A percentile compares a stretch with the other conserved stretches of the same genome.
Evolutionary conservation across 2,113 vertebrate genomes (phyloP).

Genomic region (Campylorhamphus procurvoides): DNA sequence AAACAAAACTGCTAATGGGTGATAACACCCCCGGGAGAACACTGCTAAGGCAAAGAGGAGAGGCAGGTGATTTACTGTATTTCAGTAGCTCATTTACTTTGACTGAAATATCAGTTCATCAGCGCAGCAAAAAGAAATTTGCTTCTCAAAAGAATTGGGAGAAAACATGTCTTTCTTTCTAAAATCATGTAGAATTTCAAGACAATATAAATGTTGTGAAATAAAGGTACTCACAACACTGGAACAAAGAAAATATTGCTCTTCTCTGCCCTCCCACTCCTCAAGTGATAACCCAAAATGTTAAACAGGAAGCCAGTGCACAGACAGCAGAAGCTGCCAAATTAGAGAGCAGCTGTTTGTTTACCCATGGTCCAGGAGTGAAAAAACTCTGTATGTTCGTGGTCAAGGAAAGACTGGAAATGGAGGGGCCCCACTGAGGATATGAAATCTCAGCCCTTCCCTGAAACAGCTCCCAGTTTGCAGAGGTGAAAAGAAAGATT

Average conservation of each 20-base stretch:
- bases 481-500: not conserved
- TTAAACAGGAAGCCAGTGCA: not conserved
- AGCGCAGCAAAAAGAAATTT: not conserved
- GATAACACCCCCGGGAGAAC: not conserved
- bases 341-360: not conserved
- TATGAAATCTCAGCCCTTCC: not conserved
- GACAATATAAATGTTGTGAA: not conserved
- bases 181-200: not conserved
- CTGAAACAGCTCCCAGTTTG: not conserved
- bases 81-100: not conserved
- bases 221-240: not conserved
- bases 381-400: not conserved
- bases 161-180: not conserved
- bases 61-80: not conserved
- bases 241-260: not conserved
- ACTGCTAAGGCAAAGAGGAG: not conserved
- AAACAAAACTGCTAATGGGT: not conserved
- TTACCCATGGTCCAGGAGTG: not conserved
- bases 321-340: not conserved
- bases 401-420: not conserved
- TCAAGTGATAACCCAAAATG: not conserved
- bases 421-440: not conserved
- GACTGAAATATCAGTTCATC: not conserved
- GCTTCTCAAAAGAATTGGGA: not conserved
- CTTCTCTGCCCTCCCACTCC: not conserved